Evolutionary conservation across 2,113 vertebrate species (phyloP).

Genomic region (Taxidea taxus): DNA sequence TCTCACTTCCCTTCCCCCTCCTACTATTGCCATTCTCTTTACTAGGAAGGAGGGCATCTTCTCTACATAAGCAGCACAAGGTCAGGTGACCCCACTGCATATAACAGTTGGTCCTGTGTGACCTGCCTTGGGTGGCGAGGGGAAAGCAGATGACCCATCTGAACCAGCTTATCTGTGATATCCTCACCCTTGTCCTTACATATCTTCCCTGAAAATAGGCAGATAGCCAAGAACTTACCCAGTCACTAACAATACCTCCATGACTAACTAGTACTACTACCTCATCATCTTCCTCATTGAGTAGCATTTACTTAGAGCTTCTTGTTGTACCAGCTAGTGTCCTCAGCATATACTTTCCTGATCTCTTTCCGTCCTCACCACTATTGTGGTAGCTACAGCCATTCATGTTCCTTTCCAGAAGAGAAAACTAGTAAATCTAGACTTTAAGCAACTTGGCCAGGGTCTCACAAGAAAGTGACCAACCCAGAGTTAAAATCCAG

Average conservation of each 20-base stretch:
- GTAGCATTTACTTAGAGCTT: neutral
- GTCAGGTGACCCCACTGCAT: neutral
- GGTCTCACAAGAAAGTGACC: constrained; percentile 40
- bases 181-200: neutral
- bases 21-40: neutral
- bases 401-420: neutral
- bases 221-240: neutral
- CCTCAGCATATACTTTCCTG: neutral
- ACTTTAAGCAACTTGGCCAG: neutral
- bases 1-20: neutral
- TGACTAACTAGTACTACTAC: neutral
- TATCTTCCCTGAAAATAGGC: neutral
- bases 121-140: neutral
- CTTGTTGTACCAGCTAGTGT: neutral
- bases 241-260: neutral
- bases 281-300: neutral
- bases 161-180: neutral
- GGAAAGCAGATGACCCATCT: neutral
- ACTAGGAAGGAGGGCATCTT: neutral
- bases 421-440: neutral
- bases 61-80: neutral
- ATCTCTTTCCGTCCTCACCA: neutral
- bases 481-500: neutral
- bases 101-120: neutral
- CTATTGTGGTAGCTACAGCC: neutral